phyloP scores from a whole-genome alignment of 2,797 vertebrate genomes.

The Galago senegalensis region DNA sequence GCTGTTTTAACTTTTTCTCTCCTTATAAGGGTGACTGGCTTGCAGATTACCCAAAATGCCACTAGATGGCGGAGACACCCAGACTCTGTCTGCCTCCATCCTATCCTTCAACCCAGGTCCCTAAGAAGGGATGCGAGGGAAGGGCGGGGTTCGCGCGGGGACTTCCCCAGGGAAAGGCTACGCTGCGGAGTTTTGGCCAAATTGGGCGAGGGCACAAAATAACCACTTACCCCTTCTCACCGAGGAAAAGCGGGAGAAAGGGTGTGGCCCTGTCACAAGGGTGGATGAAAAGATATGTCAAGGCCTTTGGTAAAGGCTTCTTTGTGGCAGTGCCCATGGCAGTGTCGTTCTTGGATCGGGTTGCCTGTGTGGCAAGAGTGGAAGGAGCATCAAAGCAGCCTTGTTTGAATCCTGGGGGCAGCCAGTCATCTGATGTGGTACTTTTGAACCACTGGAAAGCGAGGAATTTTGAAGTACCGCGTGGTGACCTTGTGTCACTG shows the following conservation, averaged over 20 bases:
- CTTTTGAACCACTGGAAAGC: conserved; percentile 97
- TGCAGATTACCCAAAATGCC: background rate
- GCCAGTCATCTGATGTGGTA: conserved; percentile 93
- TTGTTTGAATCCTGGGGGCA: conserved; percentile 94
- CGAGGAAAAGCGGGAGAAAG: conserved; percentile 82
- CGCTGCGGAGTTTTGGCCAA: conserved; percentile 74
- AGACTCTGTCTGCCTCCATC: rapidly evolving
- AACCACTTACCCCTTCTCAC: conserved; percentile 84
- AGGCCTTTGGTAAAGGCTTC: conserved; percentile 95
- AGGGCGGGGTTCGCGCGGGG: background rate
- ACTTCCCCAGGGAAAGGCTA: conserved; percentile 11
- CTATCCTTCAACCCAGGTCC: background rate
- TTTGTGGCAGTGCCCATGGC: conserved; percentile 96
- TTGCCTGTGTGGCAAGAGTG: conserved; percentile 96
- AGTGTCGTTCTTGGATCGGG: conserved; percentile 94
- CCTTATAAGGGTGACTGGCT: background rate
- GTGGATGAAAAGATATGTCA: conserved; percentile 91
- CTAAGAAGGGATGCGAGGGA: background rate
- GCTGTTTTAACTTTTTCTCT: background rate
- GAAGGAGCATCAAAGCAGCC: conserved; percentile 99
- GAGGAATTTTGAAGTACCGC: conserved; percentile 95
- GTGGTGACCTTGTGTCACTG: conserved; percentile 96
- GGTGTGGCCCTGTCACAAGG: conserved; percentile 91
- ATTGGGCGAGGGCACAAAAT: conserved; percentile 80
- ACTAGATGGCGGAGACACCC: background rate